Percentiles rank a stretch among this genome's conserved stretches.
Evolutionary conservation across 2,113 vertebrate species (phyloP).

Genomic region (Excalfactoria chinensis): DNA sequence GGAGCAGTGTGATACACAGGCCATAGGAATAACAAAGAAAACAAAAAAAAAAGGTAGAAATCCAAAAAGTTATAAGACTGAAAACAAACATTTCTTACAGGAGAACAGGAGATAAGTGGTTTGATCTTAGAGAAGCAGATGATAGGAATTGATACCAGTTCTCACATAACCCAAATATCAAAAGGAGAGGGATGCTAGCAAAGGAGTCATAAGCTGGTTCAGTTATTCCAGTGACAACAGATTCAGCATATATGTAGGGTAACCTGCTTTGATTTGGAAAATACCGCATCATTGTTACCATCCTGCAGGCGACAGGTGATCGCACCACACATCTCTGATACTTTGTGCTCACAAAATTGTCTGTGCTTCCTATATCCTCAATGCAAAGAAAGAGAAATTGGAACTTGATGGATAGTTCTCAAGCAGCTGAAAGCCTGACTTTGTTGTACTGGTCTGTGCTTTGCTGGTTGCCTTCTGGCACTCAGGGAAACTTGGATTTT

Average conservation of each 20-base stretch:
- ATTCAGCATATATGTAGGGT: neutral
- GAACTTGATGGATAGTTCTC: neutral
- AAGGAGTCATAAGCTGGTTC: neutral
- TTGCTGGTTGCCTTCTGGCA: neutral
- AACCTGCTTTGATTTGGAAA: neutral
- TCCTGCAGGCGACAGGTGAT: neutral
- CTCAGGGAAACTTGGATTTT: neutral
- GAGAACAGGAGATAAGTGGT: neutral
- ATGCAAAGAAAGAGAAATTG: neutral
- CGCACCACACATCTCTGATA: neutral
- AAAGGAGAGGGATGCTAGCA: neutral
- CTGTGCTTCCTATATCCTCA: neutral
- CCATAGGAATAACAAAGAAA: neutral
- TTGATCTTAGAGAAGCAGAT: neutral
- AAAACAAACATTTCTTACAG: neutral
- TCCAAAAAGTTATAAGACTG: neutral
- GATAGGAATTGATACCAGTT: no score
- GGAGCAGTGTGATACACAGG: accelerated
- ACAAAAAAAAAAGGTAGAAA: neutral
- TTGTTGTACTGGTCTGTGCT: neutral
- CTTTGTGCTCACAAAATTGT: neutral
- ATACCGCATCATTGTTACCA: neutral
- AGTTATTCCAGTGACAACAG: neutral
- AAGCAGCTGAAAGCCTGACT: neutral
- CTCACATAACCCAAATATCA: neutral